phyloP scores from a whole-genome alignment of 2,888 invertebrate species.

The Idaea dimidiata region DNA sequence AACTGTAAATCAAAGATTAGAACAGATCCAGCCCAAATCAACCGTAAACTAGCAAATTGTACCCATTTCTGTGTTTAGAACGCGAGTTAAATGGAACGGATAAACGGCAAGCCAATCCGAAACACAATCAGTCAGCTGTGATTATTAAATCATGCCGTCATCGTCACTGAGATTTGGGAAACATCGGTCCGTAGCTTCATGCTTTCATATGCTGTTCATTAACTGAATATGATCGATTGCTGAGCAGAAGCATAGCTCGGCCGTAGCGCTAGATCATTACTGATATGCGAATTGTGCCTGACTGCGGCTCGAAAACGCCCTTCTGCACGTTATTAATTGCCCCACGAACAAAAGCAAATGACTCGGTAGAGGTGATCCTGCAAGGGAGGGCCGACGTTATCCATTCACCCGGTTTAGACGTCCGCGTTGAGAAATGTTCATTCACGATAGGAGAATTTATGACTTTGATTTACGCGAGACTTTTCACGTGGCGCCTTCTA shows the following conservation, averaged over 20 bases:
- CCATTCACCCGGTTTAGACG: slow-evolving; percentile 76
- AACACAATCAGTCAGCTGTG: background rate
- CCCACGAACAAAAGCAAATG: slow-evolving; percentile 79
- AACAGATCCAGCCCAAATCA: background rate
- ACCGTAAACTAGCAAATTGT: background rate
- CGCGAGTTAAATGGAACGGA: background rate
- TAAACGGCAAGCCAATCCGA: background rate
- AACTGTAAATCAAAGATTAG: background rate
- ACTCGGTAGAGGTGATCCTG: slow-evolving; percentile 78
- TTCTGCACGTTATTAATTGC: slow-evolving; percentile 78
- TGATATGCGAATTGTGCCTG: slow-evolving; percentile 71
- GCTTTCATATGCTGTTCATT: slow-evolving; percentile 31
- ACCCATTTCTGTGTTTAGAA: background rate
- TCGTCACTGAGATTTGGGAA: slow-evolving; percentile 22
- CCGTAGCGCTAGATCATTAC: slow-evolving; percentile 68
- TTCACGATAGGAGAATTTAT: slow-evolving; percentile 79
- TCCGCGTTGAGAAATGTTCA: slow-evolving; percentile 79
- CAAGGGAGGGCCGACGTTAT: slow-evolving; percentile 75
- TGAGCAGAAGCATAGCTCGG: slow-evolving; percentile 48
- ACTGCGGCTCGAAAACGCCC: slow-evolving; percentile 71
- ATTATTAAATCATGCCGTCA: slow-evolving; percentile 1
- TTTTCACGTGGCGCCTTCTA: slow-evolving; percentile 68
- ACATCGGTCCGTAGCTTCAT: slow-evolving; percentile 15
- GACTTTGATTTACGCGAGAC: slow-evolving; percentile 77
- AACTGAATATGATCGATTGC: slow-evolving; percentile 68